A percentile compares a stretch with the other conserved stretches of the same genome.
Evolutionary conservation across 2,888 invertebrate genomes (phyloP).

Genomic region (Mythimna ferrago): DNA sequence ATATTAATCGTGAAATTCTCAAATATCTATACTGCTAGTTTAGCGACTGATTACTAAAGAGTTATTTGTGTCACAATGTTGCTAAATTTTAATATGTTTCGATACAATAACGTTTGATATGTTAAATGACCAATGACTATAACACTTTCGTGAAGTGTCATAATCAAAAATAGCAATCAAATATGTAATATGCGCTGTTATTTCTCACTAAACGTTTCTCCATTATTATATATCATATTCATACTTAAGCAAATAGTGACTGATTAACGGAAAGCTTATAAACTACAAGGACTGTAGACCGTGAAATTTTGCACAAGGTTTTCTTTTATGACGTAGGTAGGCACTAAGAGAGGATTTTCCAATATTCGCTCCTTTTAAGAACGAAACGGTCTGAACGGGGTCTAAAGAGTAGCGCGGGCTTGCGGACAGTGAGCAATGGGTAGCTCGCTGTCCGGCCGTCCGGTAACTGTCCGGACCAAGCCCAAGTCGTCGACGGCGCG

Average conservation of each 20-base stretch:
- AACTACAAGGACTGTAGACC: no score
- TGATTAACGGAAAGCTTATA: no score
- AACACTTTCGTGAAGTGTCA: constrained; percentile 18
- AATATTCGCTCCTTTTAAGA: no score
- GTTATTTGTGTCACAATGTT: constrained; percentile 9
- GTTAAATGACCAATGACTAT: constrained; percentile 4
- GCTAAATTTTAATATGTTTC: constrained; percentile 11
- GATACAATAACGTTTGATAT: constrained; percentile 30
- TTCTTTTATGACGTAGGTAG: no score
- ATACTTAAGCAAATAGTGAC: neutral
- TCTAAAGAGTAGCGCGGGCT: no score
- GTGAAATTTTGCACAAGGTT: no score
- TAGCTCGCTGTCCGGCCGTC: no score
- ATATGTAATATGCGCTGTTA: constrained; percentile 8
- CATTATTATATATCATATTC: neutral
- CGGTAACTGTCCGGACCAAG: no score
- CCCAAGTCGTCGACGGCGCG: no score
- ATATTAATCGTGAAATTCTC: constrained; percentile 13
- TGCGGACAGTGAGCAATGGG: no score
- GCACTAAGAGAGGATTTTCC: no score
- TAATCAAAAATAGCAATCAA: constrained; percentile 2
- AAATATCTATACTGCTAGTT: constrained; percentile 16
- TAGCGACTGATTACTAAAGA: constrained; percentile 13
- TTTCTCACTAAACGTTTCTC: neutral
- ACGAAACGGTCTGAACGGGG: no score